These are phyloP conservation scores for Octonoba sinensis DNA, from an alignment of 2,888 invertebrate genomes.

Conservation along the genomic window DNA sequence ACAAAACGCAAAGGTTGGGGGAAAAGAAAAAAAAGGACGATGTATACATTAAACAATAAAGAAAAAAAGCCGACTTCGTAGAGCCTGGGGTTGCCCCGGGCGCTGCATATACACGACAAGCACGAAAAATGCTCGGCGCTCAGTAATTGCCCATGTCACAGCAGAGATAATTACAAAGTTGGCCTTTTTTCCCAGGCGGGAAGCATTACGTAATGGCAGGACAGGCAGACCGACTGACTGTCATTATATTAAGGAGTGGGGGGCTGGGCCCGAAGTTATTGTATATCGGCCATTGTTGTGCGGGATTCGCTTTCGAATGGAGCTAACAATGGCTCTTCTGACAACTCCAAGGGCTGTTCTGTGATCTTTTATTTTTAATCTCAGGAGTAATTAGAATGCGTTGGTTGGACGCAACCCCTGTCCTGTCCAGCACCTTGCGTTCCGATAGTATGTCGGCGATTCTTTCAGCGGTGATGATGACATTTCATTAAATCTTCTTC, in stretches of 20 bases:
- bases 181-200: conserved; percentile 61
- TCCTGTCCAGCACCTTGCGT: conserved; percentile 1
- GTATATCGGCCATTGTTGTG: conserved; percentile 40
- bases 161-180: conserved; percentile 54
- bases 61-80: conserved; percentile 23
- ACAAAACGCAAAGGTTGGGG: conserved; percentile 21
- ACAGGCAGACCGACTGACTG: conserved; percentile 47
- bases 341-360: conserved; percentile 34
- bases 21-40: conserved; percentile 20
- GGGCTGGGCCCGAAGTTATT: conserved; percentile 10
- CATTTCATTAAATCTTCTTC: no score
- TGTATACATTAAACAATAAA: conserved; percentile 60
- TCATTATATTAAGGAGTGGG: conserved; percentile 42
- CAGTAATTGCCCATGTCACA: conserved; percentile 64
- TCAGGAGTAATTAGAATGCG: conserved; percentile 34
- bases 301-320: conserved; percentile 21
- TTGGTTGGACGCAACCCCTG: background rate
- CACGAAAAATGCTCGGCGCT: conserved; percentile 50
- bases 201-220: conserved; percentile 47
- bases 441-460: no score
- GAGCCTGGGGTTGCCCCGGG: conserved; percentile 50
- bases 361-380: conserved; percentile 16
- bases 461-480: no score
- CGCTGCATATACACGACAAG: conserved; percentile 20
- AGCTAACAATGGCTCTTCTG: conserved; percentile 49